These are phyloP conservation scores for Sepiola atlantica DNA, from an alignment of 2,888 invertebrate genomes.

Conservation along the genomic window DNA sequence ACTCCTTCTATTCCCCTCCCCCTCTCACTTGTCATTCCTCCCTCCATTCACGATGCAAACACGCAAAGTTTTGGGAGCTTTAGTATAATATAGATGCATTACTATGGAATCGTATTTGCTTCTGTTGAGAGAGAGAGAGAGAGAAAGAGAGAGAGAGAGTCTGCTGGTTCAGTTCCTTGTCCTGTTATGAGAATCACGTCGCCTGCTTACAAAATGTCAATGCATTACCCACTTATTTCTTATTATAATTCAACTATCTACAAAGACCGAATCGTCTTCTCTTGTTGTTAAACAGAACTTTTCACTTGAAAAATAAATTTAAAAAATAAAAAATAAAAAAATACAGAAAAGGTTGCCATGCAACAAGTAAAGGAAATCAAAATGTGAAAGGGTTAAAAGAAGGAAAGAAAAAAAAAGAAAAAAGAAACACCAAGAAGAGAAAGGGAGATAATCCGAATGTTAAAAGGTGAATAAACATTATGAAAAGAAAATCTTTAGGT, in stretches of 20 bases:
- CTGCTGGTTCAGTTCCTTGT: no score
- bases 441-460: neutral
- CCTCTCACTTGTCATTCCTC: no score
- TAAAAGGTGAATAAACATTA: neutral
- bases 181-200: no score
- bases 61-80: no score
- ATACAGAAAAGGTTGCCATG: neutral
- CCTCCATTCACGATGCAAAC: no score
- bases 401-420: neutral
- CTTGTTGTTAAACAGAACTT: neutral
- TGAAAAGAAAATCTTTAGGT: neutral
- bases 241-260: neutral
- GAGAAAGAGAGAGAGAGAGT: no score
- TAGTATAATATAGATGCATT: no score
- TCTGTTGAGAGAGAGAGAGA: no score
- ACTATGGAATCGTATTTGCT: no score
- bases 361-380: neutral
- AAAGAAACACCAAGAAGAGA: neutral
- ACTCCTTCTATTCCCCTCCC: no score
- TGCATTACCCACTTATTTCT: neutral
- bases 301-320: no score
- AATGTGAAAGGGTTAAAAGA: constrained; percentile 19
- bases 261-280: neutral
- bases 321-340: no score
- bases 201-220: neutral